Percentiles rank a stretch among this genome's conserved stretches.
Evolutionary conservation across 2,888 invertebrate genomes (phyloP).

Genomic region (Agapostemon virescens): DNA sequence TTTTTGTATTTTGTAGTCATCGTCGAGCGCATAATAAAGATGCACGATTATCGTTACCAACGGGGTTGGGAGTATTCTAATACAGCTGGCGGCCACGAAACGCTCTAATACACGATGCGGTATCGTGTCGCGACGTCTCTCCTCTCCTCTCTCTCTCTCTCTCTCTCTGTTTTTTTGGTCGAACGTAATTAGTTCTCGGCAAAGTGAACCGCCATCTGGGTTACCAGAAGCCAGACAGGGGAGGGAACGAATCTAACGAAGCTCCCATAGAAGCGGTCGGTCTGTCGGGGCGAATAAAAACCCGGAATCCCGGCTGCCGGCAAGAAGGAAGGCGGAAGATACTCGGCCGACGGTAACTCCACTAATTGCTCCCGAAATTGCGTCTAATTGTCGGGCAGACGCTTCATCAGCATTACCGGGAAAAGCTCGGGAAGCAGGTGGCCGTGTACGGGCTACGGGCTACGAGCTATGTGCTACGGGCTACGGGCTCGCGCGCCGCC

Average conservation of each 20-base stretch:
- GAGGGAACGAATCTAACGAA: conserved; percentile 40
- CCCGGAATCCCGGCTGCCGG: not conserved
- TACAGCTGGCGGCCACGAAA: not conserved
- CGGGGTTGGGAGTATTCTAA: not conserved
- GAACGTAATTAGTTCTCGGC: conserved; percentile 26
- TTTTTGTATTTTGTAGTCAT: not conserved
- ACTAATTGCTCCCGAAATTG: conserved; percentile 66
- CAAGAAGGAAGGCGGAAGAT: conserved; percentile 35
- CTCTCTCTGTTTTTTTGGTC: not conserved
- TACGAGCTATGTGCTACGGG: no score
- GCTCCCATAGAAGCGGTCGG: not conserved
- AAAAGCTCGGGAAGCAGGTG: conserved; percentile 51
- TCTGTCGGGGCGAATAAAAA: conserved; percentile 25
- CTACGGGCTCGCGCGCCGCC: not conserved
- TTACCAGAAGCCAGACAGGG: not conserved
- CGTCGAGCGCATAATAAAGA: not conserved
- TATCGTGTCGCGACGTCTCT: not conserved
- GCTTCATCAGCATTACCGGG: conserved; percentile 66
- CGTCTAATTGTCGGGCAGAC: conserved; percentile 67
- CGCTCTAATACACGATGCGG: not conserved
- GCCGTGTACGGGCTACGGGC: conserved; percentile 13
- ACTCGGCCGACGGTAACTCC: conserved; percentile 49
- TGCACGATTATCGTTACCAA: not conserved
- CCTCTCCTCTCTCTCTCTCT: not conserved
- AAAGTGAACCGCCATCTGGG: conserved; percentile 4